Base-by-base conservation (phyloP, 2,797 vertebrate genomes). In the Chromis chromis region DNA sequence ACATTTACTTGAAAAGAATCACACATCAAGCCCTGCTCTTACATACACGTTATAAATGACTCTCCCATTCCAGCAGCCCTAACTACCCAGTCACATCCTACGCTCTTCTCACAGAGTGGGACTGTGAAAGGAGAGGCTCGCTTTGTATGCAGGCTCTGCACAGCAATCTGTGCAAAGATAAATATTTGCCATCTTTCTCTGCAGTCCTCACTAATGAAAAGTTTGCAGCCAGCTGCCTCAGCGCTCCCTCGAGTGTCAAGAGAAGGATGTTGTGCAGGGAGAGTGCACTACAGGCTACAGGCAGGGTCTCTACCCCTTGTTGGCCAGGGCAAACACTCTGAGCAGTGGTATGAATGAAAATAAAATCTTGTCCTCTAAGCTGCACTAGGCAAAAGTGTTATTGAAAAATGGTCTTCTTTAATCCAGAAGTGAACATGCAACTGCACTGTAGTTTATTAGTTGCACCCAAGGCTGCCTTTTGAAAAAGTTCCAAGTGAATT, bases 181-280 rank as follows among this genome's bases (percentile, higher is more conserved):
- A 92, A 93, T 92, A 93, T 93, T 94, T 93, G 86, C 88, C 82
- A 70, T 89, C 76, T 90, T 89, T 85, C 83, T 86, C 79, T 83
- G 86, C 81, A 76, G 76, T 73, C 76, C 70, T 76, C 82, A 25
- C 81, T 90, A 90, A 93, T 92, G 87, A 90, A 89, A 92, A 86
- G 82, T 91, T 89, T 86, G 78, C 85, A 84, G 84, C 57, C 86
- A 88, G 86, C 86, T 84, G 81, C 86, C 72, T 89, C 63, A 61
- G 59, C 56, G 79, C 73, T 84, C 81, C 73, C 74, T 33, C 49
- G 81, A 75, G 83, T 80, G 62, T 78, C 59, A 24, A 39, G 46
- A 62, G 52, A 65, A 70, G 17, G 74, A 57, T 82, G 76, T 50
- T 66, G 55, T 44, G 59, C 49, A 25, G 27, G 73, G 50, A n/a